phyloP scores from a whole-genome alignment of 2,797 vertebrate species.

The Alexandromys oeconomus region DNA sequence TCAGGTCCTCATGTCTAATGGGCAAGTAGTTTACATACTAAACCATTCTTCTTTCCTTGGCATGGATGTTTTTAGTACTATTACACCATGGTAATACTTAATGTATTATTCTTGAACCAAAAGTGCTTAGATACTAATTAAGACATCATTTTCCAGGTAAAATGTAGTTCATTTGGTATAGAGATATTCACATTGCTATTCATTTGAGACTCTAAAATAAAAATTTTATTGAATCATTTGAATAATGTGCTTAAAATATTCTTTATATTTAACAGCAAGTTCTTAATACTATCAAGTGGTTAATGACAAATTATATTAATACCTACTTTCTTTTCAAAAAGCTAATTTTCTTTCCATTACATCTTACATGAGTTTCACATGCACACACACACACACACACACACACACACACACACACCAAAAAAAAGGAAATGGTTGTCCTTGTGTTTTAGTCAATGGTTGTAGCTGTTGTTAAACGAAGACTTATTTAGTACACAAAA shows the following conservation, averaged over 20 bases:
- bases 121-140: not conserved
- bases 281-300: not conserved
- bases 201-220: not conserved
- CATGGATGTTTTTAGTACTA: not conserved
- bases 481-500: not conserved
- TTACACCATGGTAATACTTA: not conserved
- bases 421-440: constrained; percentile 4
- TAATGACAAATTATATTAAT: constrained; percentile 34
- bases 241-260: not conserved
- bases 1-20: not conserved
- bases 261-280: not conserved
- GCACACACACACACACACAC: not conserved
- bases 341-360: not conserved
- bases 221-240: constrained; percentile 24
- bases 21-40: not conserved
- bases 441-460: constrained; percentile 19
- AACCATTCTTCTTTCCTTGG: not conserved
- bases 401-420: not conserved
- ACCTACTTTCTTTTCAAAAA: constrained; percentile 52
- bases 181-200: not conserved
- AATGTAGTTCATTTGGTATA: not conserved
- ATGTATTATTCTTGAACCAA: not conserved
- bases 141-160: constrained; percentile 5
- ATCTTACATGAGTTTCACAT: not conserved
- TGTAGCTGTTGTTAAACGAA: constrained; percentile 4